These are phyloP conservation scores for Omphaloscelis lunosa DNA, from an alignment of 2,888 invertebrate species.

Conservation along the genomic window DNA sequence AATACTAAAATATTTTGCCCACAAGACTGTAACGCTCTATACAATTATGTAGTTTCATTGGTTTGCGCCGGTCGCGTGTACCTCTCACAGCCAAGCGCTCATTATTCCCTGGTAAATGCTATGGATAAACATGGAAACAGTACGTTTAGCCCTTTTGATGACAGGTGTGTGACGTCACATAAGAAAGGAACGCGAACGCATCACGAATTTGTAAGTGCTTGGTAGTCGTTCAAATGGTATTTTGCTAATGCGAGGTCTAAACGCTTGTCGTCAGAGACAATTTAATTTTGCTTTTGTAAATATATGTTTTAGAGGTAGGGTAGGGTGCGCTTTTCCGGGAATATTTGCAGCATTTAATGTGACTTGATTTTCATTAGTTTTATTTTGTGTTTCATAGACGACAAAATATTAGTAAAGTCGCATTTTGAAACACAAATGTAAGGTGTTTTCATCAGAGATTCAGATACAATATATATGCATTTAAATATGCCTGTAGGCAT, in stretches of 20 bases:
- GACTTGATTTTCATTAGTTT: background rate
- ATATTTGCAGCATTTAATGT: background rate
- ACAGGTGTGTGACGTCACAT: conserved; percentile 5
- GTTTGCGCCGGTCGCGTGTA: conserved; percentile 66
- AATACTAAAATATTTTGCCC: conserved; percentile 14
- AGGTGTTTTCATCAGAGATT: background rate
- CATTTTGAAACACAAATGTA: background rate
- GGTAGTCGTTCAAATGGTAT: conserved; percentile 11
- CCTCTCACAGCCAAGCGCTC: conserved; percentile 19
- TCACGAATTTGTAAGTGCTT: background rate
- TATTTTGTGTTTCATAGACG: background rate
- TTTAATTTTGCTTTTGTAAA: conserved; percentile 26
- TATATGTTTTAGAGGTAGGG: background rate
- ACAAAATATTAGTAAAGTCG: background rate
- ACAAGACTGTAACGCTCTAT: conserved; percentile 57
- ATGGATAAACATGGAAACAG: conserved; percentile 12
- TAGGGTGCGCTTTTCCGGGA: background rate
- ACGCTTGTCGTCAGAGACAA: conserved; percentile 38
- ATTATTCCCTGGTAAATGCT: conserved; percentile 28
- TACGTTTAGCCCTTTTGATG: conserved; percentile 10
- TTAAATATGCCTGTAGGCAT: background rate
- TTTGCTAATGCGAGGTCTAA: conserved; percentile 11
- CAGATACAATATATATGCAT: background rate
- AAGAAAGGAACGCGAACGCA: conserved; percentile 9
- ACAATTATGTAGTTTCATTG: conserved; percentile 71